Evolutionary conservation across 2,113 vertebrate species (phyloP).

Genomic region (Tor tambroides): DNA sequence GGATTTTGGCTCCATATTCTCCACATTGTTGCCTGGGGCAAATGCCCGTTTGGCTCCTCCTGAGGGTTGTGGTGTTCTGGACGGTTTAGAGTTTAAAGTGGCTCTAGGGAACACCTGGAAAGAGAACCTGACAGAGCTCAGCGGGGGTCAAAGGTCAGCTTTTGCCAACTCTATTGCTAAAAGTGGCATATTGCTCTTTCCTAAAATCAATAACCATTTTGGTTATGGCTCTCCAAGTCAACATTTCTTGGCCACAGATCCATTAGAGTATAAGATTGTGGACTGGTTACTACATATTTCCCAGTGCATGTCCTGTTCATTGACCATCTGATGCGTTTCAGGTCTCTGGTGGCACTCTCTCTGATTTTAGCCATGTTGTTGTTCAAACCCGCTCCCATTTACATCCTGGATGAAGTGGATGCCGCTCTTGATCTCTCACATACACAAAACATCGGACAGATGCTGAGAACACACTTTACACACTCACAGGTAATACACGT

Average conservation of each 20-base stretch:
- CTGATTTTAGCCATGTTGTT: constrained; percentile 95
- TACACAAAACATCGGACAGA: constrained; percentile 97
- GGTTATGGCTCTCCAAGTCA: constrained; percentile 18
- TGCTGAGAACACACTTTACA: constrained; percentile 90
- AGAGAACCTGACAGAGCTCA: constrained; percentile 95
- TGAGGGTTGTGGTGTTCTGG: constrained; percentile 75
- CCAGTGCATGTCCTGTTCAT: neutral
- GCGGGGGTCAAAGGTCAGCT: constrained; percentile 84
- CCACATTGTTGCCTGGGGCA: constrained; percentile 88
- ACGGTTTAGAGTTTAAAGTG: constrained; percentile 91
- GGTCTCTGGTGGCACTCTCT: constrained; percentile 94
- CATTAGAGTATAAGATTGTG: constrained; percentile 15
- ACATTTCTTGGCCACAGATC: constrained; percentile 8
- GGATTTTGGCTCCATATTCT: constrained; percentile 96
- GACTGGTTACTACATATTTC: neutral
- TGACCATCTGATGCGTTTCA: constrained; percentile 60
- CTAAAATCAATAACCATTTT: constrained; percentile 18
- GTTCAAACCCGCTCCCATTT: constrained; percentile 98
- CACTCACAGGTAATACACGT: constrained; percentile 84
- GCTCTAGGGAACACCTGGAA: constrained; percentile 96
- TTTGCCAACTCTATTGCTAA: neutral
- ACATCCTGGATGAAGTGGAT: constrained; percentile 97
- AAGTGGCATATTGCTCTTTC: neutral
- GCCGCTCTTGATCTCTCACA: constrained; percentile 97
- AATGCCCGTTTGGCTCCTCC: constrained; percentile 83